A percentile compares a stretch with the other conserved stretches of the same genome.
Evolutionary conservation across 2,888 invertebrate genomes (phyloP).

Genomic region (Eupithecia tripunctaria): DNA sequence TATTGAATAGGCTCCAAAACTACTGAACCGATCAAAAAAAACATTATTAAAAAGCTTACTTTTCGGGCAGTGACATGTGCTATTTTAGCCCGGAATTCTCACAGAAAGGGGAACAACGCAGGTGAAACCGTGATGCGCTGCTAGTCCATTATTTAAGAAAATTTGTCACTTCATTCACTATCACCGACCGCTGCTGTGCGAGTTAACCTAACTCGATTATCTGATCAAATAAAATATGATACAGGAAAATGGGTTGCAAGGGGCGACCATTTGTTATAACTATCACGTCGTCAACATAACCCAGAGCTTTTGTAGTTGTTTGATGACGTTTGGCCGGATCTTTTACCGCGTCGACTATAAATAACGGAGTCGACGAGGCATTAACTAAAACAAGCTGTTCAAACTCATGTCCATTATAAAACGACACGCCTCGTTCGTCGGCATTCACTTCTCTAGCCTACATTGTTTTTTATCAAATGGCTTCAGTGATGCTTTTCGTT

Average conservation of each 20-base stretch:
- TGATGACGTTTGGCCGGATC: constrained; percentile 52
- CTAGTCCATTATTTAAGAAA: neutral
- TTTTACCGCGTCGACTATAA: constrained; percentile 60
- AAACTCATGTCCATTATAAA: constrained; percentile 53
- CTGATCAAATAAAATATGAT: constrained; percentile 13
- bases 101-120: no score
- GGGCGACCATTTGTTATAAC: constrained; percentile 20
- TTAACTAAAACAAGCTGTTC: constrained; percentile 63
- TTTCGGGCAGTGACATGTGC: no score
- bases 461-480: constrained; percentile 43
- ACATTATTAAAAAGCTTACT: no score
- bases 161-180: neutral
- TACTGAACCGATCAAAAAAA: no score
- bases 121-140: no score
- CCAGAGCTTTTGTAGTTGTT: constrained; percentile 30
- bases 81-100: no score
- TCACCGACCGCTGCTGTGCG: neutral
- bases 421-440: constrained; percentile 59
- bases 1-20: no score
- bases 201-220: neutral
- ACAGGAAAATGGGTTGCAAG: constrained; percentile 14
- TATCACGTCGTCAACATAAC: constrained; percentile 18
- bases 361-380: constrained; percentile 66
- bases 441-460: constrained; percentile 40
- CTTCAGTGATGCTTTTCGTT: constrained; percentile 18